Conservation (phyloP, 2,888 invertebrate genomes). For the Orthosia cruda region DNA sequence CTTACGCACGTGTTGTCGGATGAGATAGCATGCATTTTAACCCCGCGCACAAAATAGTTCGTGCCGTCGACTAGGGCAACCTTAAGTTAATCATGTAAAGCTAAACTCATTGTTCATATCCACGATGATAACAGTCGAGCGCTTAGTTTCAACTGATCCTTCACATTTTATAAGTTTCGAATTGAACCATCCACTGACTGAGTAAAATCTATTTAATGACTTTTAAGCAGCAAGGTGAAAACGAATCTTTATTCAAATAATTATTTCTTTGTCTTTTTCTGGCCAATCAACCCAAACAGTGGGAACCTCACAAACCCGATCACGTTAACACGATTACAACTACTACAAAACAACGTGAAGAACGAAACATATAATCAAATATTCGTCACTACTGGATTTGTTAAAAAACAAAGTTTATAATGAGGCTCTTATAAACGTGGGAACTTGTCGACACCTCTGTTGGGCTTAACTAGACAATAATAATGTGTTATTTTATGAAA, state of each 20-base stretch:
- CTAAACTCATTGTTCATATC: no score
- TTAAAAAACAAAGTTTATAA: constrained; percentile 53
- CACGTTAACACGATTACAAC: background rate
- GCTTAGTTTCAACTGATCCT: no score
- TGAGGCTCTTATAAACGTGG: constrained; percentile 52
- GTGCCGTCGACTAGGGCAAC: no score
- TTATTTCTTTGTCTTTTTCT: background rate
- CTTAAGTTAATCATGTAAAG: background rate
- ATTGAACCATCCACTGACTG: no score
- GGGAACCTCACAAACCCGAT: constrained; percentile 19
- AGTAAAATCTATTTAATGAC: no score
- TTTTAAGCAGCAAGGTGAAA: background rate
- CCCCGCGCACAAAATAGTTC: no score
- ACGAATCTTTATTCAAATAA: no score
- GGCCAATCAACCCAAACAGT: background rate
- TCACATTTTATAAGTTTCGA: no score
- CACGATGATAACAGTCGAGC: no score
- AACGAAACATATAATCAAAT: constrained; percentile 51
- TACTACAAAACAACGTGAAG: constrained; percentile 1
- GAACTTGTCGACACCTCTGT: constrained; percentile 57
- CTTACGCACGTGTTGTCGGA: no score
- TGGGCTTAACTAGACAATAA: constrained; percentile 53
- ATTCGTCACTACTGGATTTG: constrained; percentile 47
- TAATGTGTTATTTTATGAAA: constrained; percentile 54
- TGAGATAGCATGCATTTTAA: no score